phyloP scores from a whole-genome alignment of 1,140 invertebrate species.

The Lepidurus apus region DNA sequence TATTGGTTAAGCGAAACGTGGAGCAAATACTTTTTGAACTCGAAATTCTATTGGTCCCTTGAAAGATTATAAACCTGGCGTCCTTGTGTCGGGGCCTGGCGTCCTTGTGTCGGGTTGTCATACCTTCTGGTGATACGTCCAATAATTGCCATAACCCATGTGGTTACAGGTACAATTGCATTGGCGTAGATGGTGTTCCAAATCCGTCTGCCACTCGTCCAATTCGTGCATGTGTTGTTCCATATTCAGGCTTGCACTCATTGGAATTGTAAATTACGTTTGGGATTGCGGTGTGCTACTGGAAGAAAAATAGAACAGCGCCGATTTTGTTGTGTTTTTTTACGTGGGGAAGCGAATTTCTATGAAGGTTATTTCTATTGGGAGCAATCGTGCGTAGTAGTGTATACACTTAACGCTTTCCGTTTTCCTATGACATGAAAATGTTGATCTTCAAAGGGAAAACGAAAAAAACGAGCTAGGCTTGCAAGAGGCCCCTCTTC shows the following conservation, averaged over 20 bases:
- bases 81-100: too few species aligned
- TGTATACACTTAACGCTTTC: background rate
- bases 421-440: background rate
- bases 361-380: background rate
- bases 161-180: slow-evolving; percentile 83
- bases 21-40: too few species aligned
- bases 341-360: background rate
- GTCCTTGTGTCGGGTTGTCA: slow-evolving; percentile 37
- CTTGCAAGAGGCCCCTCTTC: background rate
- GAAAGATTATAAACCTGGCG: too few species aligned
- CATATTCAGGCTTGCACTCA: background rate
- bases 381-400: background rate
- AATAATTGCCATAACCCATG: slow-evolving; percentile 84
- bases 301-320: too few species aligned
- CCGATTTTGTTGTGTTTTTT: background rate
- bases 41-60: too few species aligned
- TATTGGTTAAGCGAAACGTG: too few species aligned
- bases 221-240: slow-evolving; percentile 25
- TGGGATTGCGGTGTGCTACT: background rate
- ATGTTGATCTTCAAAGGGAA: slow-evolving; percentile 5
- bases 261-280: background rate
- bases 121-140: slow-evolving; percentile 71
- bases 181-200: slow-evolving; percentile 75
- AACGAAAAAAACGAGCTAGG: background rate
- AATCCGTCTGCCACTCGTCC: slow-evolving; percentile 55